Percentiles rank a stretch among this genome's conserved stretches.
These are phyloP conservation scores for Parnassius glacialis DNA, from an alignment of 2,888 invertebrate genomes.

Conservation along the genomic window DNA sequence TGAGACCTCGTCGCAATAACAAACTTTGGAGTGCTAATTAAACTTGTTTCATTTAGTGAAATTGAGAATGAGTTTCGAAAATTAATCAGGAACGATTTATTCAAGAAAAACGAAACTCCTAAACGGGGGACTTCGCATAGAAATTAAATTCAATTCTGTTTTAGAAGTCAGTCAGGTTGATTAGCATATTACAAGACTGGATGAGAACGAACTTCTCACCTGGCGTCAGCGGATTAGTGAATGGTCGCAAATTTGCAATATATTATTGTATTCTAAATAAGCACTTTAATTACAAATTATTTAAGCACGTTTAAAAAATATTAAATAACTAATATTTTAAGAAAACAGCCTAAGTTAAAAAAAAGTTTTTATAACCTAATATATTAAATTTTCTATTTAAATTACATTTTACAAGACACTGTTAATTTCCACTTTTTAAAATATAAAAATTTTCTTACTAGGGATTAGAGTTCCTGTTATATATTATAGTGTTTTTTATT, in stretches of 20 bases:
- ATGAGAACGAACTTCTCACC: slow-evolving; percentile 57
- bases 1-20: slow-evolving; percentile 46
- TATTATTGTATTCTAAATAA: slow-evolving; percentile 19
- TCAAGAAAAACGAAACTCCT: slow-evolving; percentile 63
- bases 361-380: no score
- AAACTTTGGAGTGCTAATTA: slow-evolving; percentile 66
- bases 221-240: slow-evolving; percentile 35
- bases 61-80: slow-evolving; percentile 67
- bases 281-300: slow-evolving; percentile 19
- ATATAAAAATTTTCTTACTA: no score
- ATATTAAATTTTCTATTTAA: no score
- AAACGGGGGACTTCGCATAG: slow-evolving; percentile 53
- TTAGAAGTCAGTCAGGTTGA: slow-evolving; percentile 52
- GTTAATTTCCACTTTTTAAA: no score
- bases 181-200: slow-evolving; percentile 71
- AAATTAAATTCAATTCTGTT: slow-evolving; percentile 73
- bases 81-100: slow-evolving; percentile 60
- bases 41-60: slow-evolving; percentile 72
- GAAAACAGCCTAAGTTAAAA: no score
- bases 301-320: no score
- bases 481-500: no score
- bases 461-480: no score
- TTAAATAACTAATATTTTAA: no score
- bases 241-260: slow-evolving; percentile 25
- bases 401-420: no score